Evolutionary conservation across 2,797 vertebrate genomes (phyloP), one percentile per base, ranked within the genome.

Genomic region (Hippocampus kuda): DNA sequence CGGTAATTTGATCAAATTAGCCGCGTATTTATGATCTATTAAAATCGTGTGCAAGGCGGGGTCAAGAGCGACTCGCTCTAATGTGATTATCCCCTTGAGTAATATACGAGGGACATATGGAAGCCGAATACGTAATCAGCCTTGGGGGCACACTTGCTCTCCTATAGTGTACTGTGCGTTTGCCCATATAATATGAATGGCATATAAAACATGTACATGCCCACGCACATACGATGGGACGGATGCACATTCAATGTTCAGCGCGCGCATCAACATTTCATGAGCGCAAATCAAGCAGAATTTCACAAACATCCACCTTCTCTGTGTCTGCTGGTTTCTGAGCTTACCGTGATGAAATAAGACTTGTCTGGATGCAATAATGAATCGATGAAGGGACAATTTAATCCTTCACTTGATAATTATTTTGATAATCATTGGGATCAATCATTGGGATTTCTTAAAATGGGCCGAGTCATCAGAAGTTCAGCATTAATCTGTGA

Each of bases 51-150:
- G 75, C 68, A 63, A 68, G 54, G 65, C 46, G 41, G 80, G 81
- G 78, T 87, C 79, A 87, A 82, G 82, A 81, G 79, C 86, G 86
- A 85, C 68, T 81, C 78, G 77, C 74, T 75, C 71, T 80, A 84
- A 86, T 79, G 59, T 75, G 77, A 85, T 88, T 77, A 81, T 80
- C 44, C 77, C 76, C 77, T 68, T 75, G 72, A 77, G 78, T 79
- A 70, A 77, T 79, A 66, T 70, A 80, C 73, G 76, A 69, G 73
- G 74, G 64, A 81, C 79, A 77, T 79, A 81, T 83, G 81, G 79
- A 83, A 78, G 71, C 70, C 57, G 78, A 79, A 85, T 75, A 71
- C 64, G 68, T 73, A 80, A 79, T 73, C 38, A 44, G 67, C 63
- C 77, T 79, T 76, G 69, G 16, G 70, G 74, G 69, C 78, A 75